A percentile compares a stretch with the other conserved stretches of the same genome.
phyloP scores from a whole-genome alignment of 2,888 invertebrate species.

The Ariolimax columbianus region DNA sequence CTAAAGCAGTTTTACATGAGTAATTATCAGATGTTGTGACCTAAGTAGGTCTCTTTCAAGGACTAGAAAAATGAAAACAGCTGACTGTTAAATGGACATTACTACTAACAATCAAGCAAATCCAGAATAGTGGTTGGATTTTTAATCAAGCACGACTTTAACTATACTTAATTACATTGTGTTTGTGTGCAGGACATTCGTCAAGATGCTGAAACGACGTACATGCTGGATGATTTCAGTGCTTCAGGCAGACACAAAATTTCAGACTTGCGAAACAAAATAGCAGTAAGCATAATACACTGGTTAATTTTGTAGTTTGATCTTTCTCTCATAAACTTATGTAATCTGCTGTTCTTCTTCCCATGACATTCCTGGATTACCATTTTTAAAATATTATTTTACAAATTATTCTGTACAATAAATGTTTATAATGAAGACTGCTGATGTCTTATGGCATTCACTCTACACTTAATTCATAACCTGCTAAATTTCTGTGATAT shows the following conservation, averaged over 20 bases:
- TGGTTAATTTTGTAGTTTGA: neutral
- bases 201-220: conserved; percentile 67
- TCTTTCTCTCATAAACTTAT: neutral
- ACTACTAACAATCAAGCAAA: too few species aligned
- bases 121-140: too few species aligned
- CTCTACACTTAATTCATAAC: neutral
- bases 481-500: neutral
- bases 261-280: conserved; percentile 67
- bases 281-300: conserved; percentile 64
- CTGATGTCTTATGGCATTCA: neutral
- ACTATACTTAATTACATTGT: neutral
- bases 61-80: too few species aligned
- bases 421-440: too few species aligned
- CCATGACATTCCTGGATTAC: neutral
- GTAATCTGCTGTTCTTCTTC: neutral
- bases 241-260: conserved; percentile 67
- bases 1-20: too few species aligned
- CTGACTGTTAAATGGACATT: too few species aligned
- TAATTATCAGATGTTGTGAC: too few species aligned
- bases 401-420: too few species aligned
- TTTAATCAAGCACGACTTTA: too few species aligned
- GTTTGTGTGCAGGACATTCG: conserved; percentile 71
- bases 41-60: too few species aligned
- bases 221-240: conserved; percentile 72
- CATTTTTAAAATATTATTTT: neutral